These are phyloP conservation scores for Escarpia spicata DNA, from an alignment of 2,888 invertebrate genomes.

Conservation along the genomic window DNA sequence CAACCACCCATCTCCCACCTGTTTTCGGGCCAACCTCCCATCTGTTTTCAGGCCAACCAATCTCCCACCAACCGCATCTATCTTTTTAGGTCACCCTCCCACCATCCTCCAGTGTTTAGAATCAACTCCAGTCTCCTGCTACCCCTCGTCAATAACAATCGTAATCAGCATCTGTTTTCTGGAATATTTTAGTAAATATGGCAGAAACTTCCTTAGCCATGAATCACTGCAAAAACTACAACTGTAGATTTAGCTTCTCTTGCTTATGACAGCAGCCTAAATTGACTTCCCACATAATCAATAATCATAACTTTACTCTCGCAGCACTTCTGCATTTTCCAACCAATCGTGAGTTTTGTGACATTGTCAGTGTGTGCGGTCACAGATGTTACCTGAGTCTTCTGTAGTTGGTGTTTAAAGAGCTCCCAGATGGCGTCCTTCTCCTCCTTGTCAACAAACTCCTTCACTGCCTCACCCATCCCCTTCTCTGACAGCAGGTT, in stretches of 20 bases:
- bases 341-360: neutral
- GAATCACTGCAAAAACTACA: too few relatives aligned
- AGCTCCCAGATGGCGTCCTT: slow-evolving; percentile 63
- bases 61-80: neutral
- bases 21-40: too few relatives aligned
- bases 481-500: slow-evolving; percentile 78
- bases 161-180: too few relatives aligned
- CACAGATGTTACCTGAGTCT: slow-evolving; percentile 55
- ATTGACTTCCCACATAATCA: neutral
- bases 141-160: too few relatives aligned
- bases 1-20: too few relatives aligned
- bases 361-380: neutral
- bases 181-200: too few relatives aligned
- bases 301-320: neutral
- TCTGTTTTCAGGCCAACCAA: neutral
- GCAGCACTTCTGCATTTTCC: neutral
- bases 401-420: slow-evolving; percentile 68
- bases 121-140: neutral
- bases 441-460: slow-evolving; percentile 73
- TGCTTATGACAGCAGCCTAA: neutral
- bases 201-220: too few relatives aligned
- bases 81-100: neutral
- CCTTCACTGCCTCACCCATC: slow-evolving; percentile 80
- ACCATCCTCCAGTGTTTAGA: neutral
- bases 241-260: too few relatives aligned